These are phyloP conservation scores for Athrips mouffetella DNA, from an alignment of 2,888 invertebrate species.

Conservation along the genomic window DNA sequence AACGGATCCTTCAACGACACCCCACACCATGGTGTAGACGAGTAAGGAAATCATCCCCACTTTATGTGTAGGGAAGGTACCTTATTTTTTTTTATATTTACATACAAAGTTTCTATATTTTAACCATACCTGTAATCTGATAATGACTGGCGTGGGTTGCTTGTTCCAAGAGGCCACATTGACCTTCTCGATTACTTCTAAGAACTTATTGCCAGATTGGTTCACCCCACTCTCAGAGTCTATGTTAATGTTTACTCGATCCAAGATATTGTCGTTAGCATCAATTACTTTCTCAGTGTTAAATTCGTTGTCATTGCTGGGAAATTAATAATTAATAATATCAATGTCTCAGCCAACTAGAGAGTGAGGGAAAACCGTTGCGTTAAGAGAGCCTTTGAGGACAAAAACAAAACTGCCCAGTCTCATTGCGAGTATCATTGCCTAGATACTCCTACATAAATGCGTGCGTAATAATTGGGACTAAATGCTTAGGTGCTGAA, in stretches of 20 bases:
- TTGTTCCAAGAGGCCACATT: constrained; percentile 45
- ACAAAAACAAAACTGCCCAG: too few relatives aligned
- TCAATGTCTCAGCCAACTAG: too few relatives aligned
- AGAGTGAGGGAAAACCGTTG: too few relatives aligned
- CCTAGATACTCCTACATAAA: too few relatives aligned
- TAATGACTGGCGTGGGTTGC: constrained; percentile 38
- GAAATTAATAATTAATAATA: constrained; percentile 15
- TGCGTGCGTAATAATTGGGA: too few relatives aligned
- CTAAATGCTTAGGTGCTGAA: too few relatives aligned
- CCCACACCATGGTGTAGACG: too few relatives aligned
- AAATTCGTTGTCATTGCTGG: constrained; percentile 44
- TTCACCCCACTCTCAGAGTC: constrained; percentile 78
- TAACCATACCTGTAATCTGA: constrained; percentile 51
- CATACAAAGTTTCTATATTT: background rate
- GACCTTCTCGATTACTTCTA: constrained; percentile 25
- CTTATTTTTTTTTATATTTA: background rate
- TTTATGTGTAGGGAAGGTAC: background rate
- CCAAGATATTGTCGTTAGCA: constrained; percentile 89
- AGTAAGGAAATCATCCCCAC: too few relatives aligned
- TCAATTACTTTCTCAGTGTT: constrained; percentile 86
- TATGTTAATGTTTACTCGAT: constrained; percentile 85
- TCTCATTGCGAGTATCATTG: too few relatives aligned
- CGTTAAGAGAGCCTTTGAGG: too few relatives aligned
- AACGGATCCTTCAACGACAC: too few relatives aligned
- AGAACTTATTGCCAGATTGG: constrained; percentile 29